Percentiles rank a stretch among this genome's conserved stretches.
Evolutionary conservation across 2,113 vertebrate genomes (phyloP).

Genomic region (Anguilla japonica): DNA sequence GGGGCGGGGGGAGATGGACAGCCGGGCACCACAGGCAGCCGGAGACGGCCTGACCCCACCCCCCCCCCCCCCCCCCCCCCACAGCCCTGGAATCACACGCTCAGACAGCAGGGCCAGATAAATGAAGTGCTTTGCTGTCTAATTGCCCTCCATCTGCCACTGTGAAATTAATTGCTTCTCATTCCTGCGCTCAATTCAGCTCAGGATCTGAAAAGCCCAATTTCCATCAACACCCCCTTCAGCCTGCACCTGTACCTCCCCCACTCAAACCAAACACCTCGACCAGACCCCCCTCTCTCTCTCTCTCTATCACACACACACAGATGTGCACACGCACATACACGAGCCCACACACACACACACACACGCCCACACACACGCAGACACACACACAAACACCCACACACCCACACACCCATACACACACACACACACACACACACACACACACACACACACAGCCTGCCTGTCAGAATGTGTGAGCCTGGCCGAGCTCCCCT

Average conservation of each 20-base stretch:
- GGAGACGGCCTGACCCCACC: slow-evolving; percentile 19
- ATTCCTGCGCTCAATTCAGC: slow-evolving; percentile 13
- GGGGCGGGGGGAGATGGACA: neutral
- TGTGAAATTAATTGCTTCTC: slow-evolving; percentile 43
- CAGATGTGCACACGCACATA: neutral
- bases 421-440: neutral
- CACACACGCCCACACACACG: neutral
- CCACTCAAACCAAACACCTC: neutral
- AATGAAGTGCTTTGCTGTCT: slow-evolving; percentile 35
- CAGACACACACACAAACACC: neutral
- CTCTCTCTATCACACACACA: neutral
- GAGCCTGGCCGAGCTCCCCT: neutral
- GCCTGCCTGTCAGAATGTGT: slow-evolving; percentile 9
- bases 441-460: neutral
- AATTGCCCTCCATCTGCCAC: slow-evolving; percentile 56
- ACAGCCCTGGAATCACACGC: slow-evolving; percentile 16
- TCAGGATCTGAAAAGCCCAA: slow-evolving; percentile 18
- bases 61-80: too few species aligned
- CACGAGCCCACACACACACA: neutral
- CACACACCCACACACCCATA: neutral
- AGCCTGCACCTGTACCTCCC: slow-evolving; percentile 15
- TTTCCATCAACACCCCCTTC: neutral
- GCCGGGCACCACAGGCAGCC: neutral
- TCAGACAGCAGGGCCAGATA: slow-evolving; percentile 37
- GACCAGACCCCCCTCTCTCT: neutral